phyloP scores from a whole-genome alignment of 2,797 vertebrate species.

The Coranthus polyacanthus region DNA sequence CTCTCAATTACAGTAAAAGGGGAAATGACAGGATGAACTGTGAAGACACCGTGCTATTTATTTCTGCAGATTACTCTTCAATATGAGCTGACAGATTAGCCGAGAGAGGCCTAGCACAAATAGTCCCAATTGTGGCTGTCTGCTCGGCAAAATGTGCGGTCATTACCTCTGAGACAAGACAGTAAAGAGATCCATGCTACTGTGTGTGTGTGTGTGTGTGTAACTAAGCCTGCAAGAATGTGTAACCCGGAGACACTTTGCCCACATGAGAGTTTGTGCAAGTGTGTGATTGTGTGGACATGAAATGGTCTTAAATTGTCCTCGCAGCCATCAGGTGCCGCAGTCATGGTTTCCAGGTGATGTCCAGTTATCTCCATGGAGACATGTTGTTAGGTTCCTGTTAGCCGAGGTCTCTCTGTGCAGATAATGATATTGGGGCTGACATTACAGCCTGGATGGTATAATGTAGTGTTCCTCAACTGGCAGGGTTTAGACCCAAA shows the following conservation, averaged over 20 bases:
- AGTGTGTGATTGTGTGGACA: conserved; percentile 56
- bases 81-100: conserved; percentile 62
- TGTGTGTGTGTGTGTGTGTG: conserved; percentile 23
- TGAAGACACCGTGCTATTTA: conserved; percentile 54
- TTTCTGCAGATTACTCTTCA: conserved; percentile 67
- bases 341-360: conserved; percentile 88
- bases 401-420: conserved; percentile 90
- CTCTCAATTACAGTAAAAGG: conserved; percentile 63
- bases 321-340: conserved; percentile 84
- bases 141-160: conserved; percentile 61
- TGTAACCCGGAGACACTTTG: conserved; percentile 35
- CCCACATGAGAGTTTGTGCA: conserved; percentile 47
- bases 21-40: conserved; percentile 55
- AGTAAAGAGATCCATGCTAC: conserved; percentile 20
- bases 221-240: conserved; percentile 10
- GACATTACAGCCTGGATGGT: conserved; percentile 69
- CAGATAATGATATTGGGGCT: conserved; percentile 91
- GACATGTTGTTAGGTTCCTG: conserved; percentile 87
- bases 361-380: conserved; percentile 93
- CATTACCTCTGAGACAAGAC: conserved; percentile 51
- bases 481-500: conserved; percentile 40
- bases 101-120: conserved; percentile 55
- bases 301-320: conserved; percentile 86
- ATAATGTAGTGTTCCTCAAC: conserved; percentile 80
- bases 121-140: conserved; percentile 71